Percentiles rank a stretch among this genome's conserved stretches.
Conservation (phyloP, 2,797 vertebrate species). For the Enteromius trimaculatus region DNA sequence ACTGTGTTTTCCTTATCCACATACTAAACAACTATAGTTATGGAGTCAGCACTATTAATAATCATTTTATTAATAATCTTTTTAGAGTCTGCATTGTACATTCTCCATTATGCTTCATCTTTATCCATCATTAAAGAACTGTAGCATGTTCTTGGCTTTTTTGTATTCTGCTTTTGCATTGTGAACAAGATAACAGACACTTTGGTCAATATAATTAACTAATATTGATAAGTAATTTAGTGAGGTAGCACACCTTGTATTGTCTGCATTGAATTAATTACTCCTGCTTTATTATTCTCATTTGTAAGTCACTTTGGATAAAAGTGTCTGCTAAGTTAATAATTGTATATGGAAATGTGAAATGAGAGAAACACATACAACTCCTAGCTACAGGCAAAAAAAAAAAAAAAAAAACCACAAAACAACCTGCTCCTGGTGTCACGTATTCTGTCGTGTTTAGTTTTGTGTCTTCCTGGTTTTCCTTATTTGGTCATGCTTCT, state of each 20-base stretch:
- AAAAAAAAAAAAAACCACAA: neutral
- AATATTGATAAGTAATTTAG: neutral
- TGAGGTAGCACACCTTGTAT: neutral
- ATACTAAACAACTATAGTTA: neutral
- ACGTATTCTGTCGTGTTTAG: no score
- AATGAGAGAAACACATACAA: neutral
- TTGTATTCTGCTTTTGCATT: neutral
- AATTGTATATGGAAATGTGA: neutral
- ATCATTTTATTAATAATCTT: neutral
- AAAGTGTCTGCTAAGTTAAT: neutral
- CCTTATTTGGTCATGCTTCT: no score
- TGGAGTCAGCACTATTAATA: neutral
- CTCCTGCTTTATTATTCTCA: neutral
- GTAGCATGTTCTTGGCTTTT: neutral
- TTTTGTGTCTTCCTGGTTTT: no score
- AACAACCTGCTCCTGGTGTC: neutral
- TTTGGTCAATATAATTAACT: neutral
- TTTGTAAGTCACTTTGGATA: neutral
- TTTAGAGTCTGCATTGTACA: neutral
- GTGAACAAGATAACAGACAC: slow-evolving; percentile 3
- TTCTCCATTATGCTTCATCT: neutral
- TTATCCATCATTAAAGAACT: neutral
- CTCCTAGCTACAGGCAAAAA: neutral
- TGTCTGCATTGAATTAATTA: neutral
- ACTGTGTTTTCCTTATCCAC: neutral